Base-by-base conservation (phyloP, 2,888 invertebrate species). In the Sipha maydis region DNA sequence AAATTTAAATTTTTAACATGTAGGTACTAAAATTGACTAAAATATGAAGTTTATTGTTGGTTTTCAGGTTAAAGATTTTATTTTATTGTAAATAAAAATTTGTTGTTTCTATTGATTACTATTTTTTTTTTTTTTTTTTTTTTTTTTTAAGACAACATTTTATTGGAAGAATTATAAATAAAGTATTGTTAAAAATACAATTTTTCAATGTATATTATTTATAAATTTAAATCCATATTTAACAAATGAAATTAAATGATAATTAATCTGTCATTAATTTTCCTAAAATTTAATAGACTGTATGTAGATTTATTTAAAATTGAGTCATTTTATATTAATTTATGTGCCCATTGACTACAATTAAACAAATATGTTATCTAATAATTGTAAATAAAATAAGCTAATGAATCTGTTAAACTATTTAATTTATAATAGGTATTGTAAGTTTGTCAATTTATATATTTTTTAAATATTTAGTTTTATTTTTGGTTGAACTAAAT, bases 401-500 rank as follows among this genome's bases (percentile, higher is more conserved):
- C 11, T 69, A 25, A n/a, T 11, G 11, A 69, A 28, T 67, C 7
- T 80, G 7, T 21, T 80, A 1, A 21, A 41, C 5, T 19, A 9
- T 80, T 67, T 38, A n/a, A 79, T n/a, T 38, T 28, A 2, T 21
- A 11, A 38, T n/a, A 34, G 34, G 34, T 34, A 61, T 38, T 79
- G 25, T 61, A n/a, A n/a, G 14, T 79, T 19, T 69, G 41, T 25
- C 1, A 17, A 31, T 73, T 1, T 71, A 25, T 82, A 41, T 31
- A 48, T 71, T 83, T 83, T 71, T 71, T 54, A 83, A 54, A 71
- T 31, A 54, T n/a, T 69, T 83, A 9, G 48, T 69, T 69, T 83
- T 83, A 73, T 73, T 83, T 54, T 73, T 73, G 54, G 25, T 73
- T 73, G 31, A 83, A 83, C 31, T 83, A 54, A 83, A 73, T n/a